These are phyloP conservation scores for Drosophila picticornis DNA, from an alignment of 2,888 invertebrate species.

Conservation along the genomic window DNA sequence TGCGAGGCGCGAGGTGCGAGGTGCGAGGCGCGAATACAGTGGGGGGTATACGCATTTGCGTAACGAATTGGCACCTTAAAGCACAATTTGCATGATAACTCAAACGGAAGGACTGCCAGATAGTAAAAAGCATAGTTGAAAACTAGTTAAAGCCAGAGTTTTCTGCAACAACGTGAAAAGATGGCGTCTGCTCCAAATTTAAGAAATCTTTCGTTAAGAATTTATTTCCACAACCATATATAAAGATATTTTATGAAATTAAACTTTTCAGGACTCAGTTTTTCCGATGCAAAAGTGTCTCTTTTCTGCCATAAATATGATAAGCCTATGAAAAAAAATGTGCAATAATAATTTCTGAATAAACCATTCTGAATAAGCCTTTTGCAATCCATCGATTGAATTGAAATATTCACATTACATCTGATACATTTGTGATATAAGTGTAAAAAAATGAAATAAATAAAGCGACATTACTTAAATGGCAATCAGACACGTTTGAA, in stretches of 20 bases:
- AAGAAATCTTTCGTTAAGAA: background rate
- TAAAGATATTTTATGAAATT: background rate
- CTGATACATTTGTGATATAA: constrained; percentile 46
- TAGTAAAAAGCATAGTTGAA: background rate
- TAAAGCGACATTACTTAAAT: constrained; percentile 66
- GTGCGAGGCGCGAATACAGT: background rate
- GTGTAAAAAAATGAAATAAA: constrained; percentile 66
- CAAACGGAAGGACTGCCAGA: background rate
- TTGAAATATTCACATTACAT: constrained; percentile 35
- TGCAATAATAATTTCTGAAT: background rate
- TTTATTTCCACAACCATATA: background rate
- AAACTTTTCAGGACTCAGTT: too few species aligned
- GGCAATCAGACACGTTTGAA: constrained; percentile 76
- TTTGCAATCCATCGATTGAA: constrained; percentile 32
- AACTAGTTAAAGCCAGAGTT: background rate
- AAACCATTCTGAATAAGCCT: background rate
- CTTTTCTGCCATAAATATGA: background rate
- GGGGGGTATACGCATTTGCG: constrained; percentile 15
- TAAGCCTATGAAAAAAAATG: too few species aligned
- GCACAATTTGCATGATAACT: constrained; percentile 29
- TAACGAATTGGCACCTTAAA: constrained; percentile 48
- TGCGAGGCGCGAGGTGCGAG: background rate
- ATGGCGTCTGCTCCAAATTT: background rate
- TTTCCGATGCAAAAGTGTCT: background rate
- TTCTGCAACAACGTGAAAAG: background rate